A percentile compares a stretch with the other conserved stretches of the same genome.
Evolutionary conservation across 2,113 vertebrate species (phyloP).

Genomic region (Anolis sagrei): DNA sequence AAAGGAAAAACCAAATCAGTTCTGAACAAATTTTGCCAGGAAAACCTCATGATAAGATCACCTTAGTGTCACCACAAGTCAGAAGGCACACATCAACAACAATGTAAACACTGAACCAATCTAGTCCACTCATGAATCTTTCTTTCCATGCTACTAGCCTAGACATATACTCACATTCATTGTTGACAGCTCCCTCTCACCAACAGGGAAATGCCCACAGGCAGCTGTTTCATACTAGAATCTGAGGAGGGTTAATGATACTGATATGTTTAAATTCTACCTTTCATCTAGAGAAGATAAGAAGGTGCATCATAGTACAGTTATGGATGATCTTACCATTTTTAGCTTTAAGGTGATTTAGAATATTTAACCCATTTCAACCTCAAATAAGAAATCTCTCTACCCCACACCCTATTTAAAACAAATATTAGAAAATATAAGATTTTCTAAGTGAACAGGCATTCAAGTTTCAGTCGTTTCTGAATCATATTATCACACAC

Average conservation of each 20-base stretch:
- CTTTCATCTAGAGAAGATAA: neutral
- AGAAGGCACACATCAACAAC: too few species aligned
- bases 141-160: neutral
- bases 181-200: neutral
- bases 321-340: neutral
- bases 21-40: too few species aligned
- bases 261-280: neutral
- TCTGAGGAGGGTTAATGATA: neutral
- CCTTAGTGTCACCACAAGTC: too few species aligned
- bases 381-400: neutral
- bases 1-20: too few species aligned
- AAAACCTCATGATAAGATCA: too few species aligned
- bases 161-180: neutral
- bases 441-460: too few species aligned
- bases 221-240: neutral
- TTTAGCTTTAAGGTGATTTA: neutral
- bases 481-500: too few species aligned
- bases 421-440: too few species aligned
- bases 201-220: neutral
- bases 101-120: too few species aligned
- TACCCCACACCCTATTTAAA: too few species aligned
- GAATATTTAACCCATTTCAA: too few species aligned
- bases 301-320: neutral
- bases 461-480: too few species aligned
- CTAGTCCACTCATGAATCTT: neutral